These are phyloP conservation scores for Drosophila obscura DNA, from an alignment of 1,140 invertebrate species.

Conservation along the genomic window DNA sequence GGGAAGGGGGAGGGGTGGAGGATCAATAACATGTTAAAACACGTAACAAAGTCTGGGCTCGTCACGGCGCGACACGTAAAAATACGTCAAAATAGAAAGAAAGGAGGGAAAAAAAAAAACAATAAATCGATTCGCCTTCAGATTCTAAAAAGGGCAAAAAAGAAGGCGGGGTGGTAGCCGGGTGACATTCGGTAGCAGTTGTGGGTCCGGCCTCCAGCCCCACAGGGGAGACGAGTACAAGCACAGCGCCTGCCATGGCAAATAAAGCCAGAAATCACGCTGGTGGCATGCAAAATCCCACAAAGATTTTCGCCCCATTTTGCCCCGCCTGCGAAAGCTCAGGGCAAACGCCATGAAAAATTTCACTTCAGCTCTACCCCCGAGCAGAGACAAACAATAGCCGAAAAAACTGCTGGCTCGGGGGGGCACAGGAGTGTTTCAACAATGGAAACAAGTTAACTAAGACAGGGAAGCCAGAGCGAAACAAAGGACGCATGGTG, in stretches of 20 bases:
- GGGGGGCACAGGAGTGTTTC: background rate
- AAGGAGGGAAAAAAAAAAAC: conserved; percentile 24
- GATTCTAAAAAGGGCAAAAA: conserved; percentile 20
- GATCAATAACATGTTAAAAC: conserved; percentile 45
- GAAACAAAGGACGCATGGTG: conserved; percentile 8
- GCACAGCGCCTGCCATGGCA: conserved; percentile 31
- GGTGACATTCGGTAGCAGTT: background rate
- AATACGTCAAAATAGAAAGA: conserved; percentile 9
- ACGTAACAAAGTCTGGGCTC: conserved; percentile 44
- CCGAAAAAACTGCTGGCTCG: conserved; percentile 7
- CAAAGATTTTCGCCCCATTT: conserved; percentile 41
- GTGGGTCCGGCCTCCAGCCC: no score
- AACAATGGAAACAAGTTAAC: conserved; percentile 61
- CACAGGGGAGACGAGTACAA: background rate
- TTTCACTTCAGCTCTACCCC: conserved; percentile 38
- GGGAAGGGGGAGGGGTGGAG: background rate
- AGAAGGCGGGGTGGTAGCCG: conserved; percentile 9
- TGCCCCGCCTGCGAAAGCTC: conserved; percentile 13
- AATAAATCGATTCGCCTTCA: conserved; percentile 68
- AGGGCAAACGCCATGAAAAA: conserved; percentile 31
- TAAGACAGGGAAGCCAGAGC: conserved; percentile 24
- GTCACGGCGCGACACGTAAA: conserved; percentile 44
- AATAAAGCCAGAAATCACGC: conserved; percentile 65
- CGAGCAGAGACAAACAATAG: conserved; percentile 43
- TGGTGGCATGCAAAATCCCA: conserved; percentile 69